These are phyloP conservation scores for Luperina nickerlii DNA, from an alignment of 2,888 invertebrate genomes.

Conservation along the genomic window DNA sequence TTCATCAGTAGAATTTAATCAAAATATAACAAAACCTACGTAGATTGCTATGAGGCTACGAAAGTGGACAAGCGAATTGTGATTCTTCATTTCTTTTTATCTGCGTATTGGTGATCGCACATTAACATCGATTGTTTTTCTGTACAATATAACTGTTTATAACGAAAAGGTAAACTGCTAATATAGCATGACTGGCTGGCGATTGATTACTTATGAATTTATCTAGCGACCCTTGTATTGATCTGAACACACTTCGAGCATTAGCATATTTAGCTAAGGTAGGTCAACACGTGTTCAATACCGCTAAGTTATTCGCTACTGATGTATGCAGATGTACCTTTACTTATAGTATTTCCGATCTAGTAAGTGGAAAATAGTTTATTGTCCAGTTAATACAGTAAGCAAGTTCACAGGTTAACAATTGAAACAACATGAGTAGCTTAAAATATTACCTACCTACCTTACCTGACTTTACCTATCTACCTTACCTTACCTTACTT, in stretches of 20 bases:
- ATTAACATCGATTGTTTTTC: background rate
- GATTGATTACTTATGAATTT: constrained; percentile 11
- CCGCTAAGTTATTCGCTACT: background rate
- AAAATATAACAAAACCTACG: background rate
- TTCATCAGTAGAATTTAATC: background rate
- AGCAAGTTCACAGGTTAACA: no score
- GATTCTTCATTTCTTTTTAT: background rate
- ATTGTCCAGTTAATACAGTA: no score
- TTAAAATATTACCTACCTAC: no score
- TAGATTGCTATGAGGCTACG: background rate
- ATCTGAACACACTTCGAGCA: constrained; percentile 20
- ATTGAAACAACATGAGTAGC: no score
- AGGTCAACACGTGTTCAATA: background rate
- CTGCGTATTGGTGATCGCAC: background rate
- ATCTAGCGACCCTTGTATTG: constrained; percentile 27
- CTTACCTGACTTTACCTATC: no score
- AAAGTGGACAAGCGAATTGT: background rate
- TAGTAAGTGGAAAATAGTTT: no score
- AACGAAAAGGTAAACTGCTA: constrained; percentile 2
- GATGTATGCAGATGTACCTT: background rate
- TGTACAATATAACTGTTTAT: background rate
- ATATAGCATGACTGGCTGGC: background rate
- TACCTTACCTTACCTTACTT: no score
- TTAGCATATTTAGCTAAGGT: constrained; percentile 31
- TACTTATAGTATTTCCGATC: no score